Evolutionary conservation across 1,140 invertebrate species (phyloP), one percentile per base, ranked within the genome.

Genomic region (Episyrphus balteatus): DNA sequence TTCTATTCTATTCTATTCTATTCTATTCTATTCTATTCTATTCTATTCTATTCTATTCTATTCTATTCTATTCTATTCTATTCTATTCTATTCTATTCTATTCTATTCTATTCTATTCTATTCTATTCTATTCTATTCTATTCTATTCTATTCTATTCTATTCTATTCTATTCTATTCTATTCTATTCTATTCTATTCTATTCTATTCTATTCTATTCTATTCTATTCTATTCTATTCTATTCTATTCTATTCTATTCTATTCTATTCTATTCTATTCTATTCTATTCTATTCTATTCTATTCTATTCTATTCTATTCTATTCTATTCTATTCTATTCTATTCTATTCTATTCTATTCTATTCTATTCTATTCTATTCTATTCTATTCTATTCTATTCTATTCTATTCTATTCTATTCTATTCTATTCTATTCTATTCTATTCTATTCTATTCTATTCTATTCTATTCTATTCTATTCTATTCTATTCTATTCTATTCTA

Each of bases 211-310:
- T 43, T 43, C 21, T 43, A 26, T 31, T 43, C 42, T 43, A 43
- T 43, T 43, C 42, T 43, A 43, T 43, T 43, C 42, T 43, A 43
- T 43, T 43, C 42, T 43, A 43, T 43, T 43, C 42, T 43, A 43
- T 43, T 26, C 21, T 26, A 26, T 26, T 26, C 21, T 26, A 26
- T n/a, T 43, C 42, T 43, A 43, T 43, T 43, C 42, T 32, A 30
- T 30, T 43, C 30, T 32, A 30, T 30, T 43, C 30, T 43, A 43
- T 43, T 43, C 42, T 43, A 43, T 43, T 43, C 42, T 43, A 43
- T 43, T 43, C 42, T 43, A 43, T 43, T 43, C 42, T 43, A 43
- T 43, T 43, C 42, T 43, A 43, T 43, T 43, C 42, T 43, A 43
- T 43, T 31, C 42, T 43, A 43, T 43, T 43, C 42, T 26, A 43